These are phyloP conservation scores for Mycteria americana DNA, from an alignment of 2,797 vertebrate species.

Conservation along the genomic window DNA sequence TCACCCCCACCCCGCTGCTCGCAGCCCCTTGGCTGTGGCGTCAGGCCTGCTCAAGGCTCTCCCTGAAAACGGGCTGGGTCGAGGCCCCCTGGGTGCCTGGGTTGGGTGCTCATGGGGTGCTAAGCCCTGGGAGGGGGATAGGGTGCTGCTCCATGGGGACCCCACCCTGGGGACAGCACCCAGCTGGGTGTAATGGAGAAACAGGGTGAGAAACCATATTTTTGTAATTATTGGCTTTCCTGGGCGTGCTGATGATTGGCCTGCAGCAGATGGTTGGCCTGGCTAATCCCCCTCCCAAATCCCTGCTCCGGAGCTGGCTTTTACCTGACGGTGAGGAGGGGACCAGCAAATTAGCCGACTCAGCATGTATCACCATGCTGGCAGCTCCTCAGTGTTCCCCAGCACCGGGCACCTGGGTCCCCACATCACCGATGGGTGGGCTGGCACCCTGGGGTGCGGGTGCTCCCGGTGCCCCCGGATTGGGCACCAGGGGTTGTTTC, in stretches of 20 bases:
- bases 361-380: not conserved
- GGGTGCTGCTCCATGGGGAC: rapidly evolving
- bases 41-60: rapidly evolving
- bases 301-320: constrained; percentile 60
- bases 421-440: rapidly evolving
- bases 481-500: rapidly evolving
- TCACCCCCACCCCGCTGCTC: not conserved
- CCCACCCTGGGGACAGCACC: not conserved
- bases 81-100: rapidly evolving
- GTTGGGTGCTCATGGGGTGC: not conserved
- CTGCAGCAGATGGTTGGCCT: constrained; percentile 82
- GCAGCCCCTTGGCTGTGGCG: rapidly evolving
- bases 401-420: rapidly evolving
- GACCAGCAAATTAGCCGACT: constrained; percentile 36
- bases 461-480: rapidly evolving
- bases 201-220: constrained; percentile 43
- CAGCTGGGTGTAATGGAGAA: not conserved
- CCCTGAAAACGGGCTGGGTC: rapidly evolving
- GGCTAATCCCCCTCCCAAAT: constrained; percentile 80
- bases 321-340: not conserved
- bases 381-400: rapidly evolving
- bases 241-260: constrained; percentile 74
- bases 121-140: rapidly evolving
- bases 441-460: rapidly evolving
- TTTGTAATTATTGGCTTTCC: constrained; percentile 80